Percentiles rank a stretch among this genome's conserved stretches.
Conservation (phyloP, 1,140 invertebrate species). For the Eulimnadia texana region DNA sequence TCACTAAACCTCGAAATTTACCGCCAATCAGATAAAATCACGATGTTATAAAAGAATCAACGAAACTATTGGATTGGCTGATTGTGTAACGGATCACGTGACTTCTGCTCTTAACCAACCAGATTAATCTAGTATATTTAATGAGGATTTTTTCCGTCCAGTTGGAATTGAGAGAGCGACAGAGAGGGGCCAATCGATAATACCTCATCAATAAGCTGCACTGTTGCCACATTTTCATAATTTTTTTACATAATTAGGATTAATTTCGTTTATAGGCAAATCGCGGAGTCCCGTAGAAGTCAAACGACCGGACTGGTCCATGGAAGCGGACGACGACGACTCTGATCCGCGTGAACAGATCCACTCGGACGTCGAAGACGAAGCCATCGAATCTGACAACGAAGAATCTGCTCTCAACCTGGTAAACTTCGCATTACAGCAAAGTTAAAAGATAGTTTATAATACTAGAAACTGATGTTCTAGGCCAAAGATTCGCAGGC, state of each 20-base stretch:
- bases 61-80: no score
- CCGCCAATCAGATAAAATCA: no score
- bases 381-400: conserved; percentile 39
- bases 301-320: background rate
- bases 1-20: no score
- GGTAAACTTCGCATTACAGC: conserved; percentile 22
- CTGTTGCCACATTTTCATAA: background rate
- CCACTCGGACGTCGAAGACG: conserved; percentile 24
- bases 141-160: background rate
- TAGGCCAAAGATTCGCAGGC: conserved; percentile 25
- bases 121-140: background rate
- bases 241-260: background rate
- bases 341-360: background rate
- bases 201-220: no score
- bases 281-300: background rate
- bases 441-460: background rate
- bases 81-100: no score
- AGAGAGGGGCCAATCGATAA: background rate
- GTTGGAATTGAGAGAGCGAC: background rate
- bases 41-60: no score
- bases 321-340: background rate
- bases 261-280: background rate
- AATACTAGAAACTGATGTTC: background rate
- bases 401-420: conserved; percentile 37
- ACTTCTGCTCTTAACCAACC: background rate